A percentile compares a stretch with the other conserved stretches of the same genome.
Evolutionary conservation across 2,888 invertebrate species (phyloP).

Genomic region (Drosophila colorata): DNA sequence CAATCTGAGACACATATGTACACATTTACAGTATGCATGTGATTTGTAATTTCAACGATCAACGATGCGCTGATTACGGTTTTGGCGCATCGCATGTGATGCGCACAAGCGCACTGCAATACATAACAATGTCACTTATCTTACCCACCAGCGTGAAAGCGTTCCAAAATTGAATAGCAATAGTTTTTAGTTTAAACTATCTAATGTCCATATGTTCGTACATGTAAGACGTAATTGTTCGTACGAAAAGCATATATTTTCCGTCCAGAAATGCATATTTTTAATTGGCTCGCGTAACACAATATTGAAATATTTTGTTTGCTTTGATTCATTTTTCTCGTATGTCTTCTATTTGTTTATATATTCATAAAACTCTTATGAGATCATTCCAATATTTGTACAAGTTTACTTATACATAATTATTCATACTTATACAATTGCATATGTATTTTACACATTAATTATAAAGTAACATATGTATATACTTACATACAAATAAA

Average conservation of each 20-base stretch:
- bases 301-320: slow-evolving; percentile 1
- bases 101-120: neutral
- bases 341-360: slow-evolving; percentile 15
- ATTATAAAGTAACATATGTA: slow-evolving; percentile 29
- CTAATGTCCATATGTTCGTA: slow-evolving; percentile 17
- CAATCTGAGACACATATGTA: slow-evolving; percentile 16
- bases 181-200: slow-evolving; percentile 15
- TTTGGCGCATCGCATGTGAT: neutral
- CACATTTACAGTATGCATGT: neutral
- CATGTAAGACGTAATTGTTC: neutral
- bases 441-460: slow-evolving; percentile 4
- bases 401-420: slow-evolving; percentile 17
- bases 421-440: slow-evolving; percentile 16
- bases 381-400: slow-evolving; percentile 22
- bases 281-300: slow-evolving; percentile 2
- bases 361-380: slow-evolving; percentile 8
- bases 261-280: slow-evolving; percentile 38
- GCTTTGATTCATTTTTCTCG: slow-evolving; percentile 2
- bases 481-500: slow-evolving; percentile 49
- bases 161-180: slow-evolving; percentile 24
- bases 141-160: slow-evolving; percentile 19
- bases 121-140: slow-evolving; percentile 6
- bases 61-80: neutral
- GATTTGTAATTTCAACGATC: neutral
- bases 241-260: slow-evolving; percentile 32